A percentile compares a stretch with the other conserved stretches of the same genome.
Evolutionary conservation across 2,888 invertebrate genomes (phyloP).

Genomic region (Eupeodes latifasciatus): DNA sequence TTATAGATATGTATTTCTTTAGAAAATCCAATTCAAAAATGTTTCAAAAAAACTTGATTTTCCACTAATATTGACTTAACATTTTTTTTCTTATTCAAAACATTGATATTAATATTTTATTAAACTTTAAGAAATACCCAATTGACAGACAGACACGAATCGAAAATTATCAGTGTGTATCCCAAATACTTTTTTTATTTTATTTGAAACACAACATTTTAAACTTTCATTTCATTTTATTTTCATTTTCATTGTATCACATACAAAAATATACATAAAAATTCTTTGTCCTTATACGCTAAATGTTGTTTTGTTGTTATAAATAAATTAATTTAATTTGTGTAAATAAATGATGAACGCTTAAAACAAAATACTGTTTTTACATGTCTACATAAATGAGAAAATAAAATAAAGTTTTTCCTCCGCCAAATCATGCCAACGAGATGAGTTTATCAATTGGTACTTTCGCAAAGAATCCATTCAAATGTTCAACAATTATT

Average conservation of each 20-base stretch:
- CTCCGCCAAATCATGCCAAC: constrained; percentile 36
- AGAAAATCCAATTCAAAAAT: too few relatives aligned
- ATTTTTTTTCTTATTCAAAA: too few relatives aligned
- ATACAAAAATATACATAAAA: constrained; percentile 4
- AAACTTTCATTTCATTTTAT: too few relatives aligned
- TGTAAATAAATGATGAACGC: constrained; percentile 43
- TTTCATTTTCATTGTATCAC: not conserved
- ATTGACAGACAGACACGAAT: too few relatives aligned
- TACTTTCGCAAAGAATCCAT: constrained; percentile 82
- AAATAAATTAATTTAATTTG: constrained; percentile 71
- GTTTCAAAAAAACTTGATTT: too few relatives aligned
- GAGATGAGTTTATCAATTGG: constrained; percentile 82
- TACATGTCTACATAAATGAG: constrained; percentile 25
- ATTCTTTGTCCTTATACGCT: constrained; percentile 39
- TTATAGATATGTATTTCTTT: too few relatives aligned
- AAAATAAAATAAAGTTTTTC: not conserved
- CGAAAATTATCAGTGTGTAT: too few relatives aligned
- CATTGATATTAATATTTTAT: too few relatives aligned
- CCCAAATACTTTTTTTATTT: too few relatives aligned
- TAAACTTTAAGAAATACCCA: too few relatives aligned
- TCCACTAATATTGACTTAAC: too few relatives aligned
- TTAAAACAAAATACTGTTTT: constrained; percentile 71
- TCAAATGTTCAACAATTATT: constrained; percentile 81
- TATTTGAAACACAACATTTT: too few relatives aligned
- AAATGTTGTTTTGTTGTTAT: constrained; percentile 49